Conservation (phyloP, 1,140 invertebrate genomes). For the Diplogasteroides magnus region DNA sequence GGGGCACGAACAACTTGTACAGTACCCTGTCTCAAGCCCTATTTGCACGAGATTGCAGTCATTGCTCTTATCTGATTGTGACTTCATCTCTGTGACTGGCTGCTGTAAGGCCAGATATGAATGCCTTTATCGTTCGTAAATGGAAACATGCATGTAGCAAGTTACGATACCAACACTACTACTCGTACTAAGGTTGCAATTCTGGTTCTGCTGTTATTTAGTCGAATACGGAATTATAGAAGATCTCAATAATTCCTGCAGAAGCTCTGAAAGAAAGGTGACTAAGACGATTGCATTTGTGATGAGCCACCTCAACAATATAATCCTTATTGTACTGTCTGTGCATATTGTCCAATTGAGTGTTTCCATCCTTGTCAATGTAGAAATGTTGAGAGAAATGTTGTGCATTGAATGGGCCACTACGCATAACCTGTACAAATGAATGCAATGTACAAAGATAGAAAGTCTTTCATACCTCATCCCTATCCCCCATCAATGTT, state of each 20-base stretch:
- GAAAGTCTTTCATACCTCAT: not conserved
- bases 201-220: too few species aligned
- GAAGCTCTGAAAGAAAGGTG: not conserved
- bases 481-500: slow-evolving; percentile 21
- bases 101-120: too few species aligned
- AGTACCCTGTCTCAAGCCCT: too few species aligned
- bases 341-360: not conserved
- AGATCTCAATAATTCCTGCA: not conserved
- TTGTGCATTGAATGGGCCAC: not conserved
- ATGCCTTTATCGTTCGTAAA: too few species aligned
- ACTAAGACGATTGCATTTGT: not conserved
- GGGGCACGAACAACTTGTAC: too few species aligned
- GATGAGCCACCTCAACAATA: not conserved
- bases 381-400: not conserved
- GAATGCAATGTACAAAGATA: not conserved
- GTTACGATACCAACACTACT: too few species aligned
- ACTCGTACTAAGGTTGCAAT: too few species aligned
- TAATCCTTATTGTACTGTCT: not conserved
- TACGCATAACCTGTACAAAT: not conserved
- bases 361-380: not conserved
- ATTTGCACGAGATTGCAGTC: too few species aligned
- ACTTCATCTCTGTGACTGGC: too few species aligned
- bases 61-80: too few species aligned
- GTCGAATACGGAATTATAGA: not conserved
- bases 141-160: too few species aligned